Evolutionary conservation across 2,113 vertebrate species (phyloP).

Genomic region (Phylloscopus trochilus): DNA sequence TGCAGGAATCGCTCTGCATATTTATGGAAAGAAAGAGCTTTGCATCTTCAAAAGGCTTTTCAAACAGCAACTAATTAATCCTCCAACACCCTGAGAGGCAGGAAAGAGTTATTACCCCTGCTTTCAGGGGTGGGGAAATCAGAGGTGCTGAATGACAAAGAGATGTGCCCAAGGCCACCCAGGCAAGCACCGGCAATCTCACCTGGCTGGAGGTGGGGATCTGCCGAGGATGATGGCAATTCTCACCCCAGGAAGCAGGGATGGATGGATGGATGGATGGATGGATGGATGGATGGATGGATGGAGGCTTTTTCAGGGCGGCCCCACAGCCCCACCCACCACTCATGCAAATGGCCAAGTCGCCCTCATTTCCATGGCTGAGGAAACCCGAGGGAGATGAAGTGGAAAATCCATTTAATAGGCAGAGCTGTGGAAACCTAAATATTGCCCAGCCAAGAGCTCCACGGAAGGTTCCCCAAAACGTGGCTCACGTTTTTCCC

Average conservation of each 20-base stretch:
- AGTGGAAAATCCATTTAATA: neutral
- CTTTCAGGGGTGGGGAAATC: constrained; percentile 36
- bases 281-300: too few relatives aligned
- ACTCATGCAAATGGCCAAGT: neutral
- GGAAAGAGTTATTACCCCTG: neutral
- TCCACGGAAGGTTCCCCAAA: neutral
- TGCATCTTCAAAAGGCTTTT: constrained; percentile 43
- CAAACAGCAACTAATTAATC: constrained; percentile 40
- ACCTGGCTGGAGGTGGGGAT: neutral
- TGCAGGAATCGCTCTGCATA: neutral
- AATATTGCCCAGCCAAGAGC: neutral
- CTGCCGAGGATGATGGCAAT: neutral
- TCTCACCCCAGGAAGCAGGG: neutral
- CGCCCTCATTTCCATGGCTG: neutral
- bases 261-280: neutral
- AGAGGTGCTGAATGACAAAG: constrained; percentile 47
- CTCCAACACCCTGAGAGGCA: neutral
- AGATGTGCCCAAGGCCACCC: constrained; percentile 39
- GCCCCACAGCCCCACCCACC: neutral
- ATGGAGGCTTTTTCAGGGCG: neutral
- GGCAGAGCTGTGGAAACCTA: neutral
- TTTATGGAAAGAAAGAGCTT: neutral
- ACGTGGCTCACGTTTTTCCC: accelerated
- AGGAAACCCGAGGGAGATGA: neutral
- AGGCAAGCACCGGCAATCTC: neutral